Conservation (phyloP, 2,888 invertebrate genomes). For the Coenonympha arcania region DNA sequence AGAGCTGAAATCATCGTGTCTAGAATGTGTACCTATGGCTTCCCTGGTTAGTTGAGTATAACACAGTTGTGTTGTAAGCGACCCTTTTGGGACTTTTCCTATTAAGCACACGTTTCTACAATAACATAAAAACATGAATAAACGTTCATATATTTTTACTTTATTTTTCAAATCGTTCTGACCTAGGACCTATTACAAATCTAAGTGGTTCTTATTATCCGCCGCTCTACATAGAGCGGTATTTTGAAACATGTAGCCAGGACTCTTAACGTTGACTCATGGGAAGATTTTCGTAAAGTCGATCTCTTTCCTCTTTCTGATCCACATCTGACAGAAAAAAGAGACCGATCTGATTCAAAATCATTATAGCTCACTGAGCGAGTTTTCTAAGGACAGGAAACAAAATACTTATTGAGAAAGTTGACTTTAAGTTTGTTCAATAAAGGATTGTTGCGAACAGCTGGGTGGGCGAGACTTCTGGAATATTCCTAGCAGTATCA, state of each 20-base stretch:
- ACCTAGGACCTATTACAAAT: no score
- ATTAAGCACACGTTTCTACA: not conserved
- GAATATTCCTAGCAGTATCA: constrained; percentile 15
- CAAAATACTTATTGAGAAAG: constrained; percentile 36
- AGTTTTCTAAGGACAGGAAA: constrained; percentile 25
- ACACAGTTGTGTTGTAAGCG: not conserved
- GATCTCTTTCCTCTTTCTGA: no score
- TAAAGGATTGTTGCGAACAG: constrained; percentile 17
- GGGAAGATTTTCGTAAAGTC: no score
- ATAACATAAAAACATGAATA: no score
- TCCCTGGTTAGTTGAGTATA: not conserved
- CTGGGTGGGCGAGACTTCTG: constrained; percentile 12
- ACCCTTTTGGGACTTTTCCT: not conserved
- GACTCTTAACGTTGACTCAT: no score
- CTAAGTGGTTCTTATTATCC: no score
- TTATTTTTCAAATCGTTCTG: no score
- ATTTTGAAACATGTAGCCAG: no score
- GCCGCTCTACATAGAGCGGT: no score
- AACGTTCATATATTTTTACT: no score
- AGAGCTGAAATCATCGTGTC: not conserved
- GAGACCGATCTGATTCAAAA: constrained; percentile 12
- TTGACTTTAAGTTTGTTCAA: constrained; percentile 29
- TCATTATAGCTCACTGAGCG: constrained; percentile 3
- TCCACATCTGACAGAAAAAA: no score
- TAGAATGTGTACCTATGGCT: not conserved